Evolutionary conservation across 1,140 invertebrate species (phyloP).

Genomic region (Patella vulgata): DNA sequence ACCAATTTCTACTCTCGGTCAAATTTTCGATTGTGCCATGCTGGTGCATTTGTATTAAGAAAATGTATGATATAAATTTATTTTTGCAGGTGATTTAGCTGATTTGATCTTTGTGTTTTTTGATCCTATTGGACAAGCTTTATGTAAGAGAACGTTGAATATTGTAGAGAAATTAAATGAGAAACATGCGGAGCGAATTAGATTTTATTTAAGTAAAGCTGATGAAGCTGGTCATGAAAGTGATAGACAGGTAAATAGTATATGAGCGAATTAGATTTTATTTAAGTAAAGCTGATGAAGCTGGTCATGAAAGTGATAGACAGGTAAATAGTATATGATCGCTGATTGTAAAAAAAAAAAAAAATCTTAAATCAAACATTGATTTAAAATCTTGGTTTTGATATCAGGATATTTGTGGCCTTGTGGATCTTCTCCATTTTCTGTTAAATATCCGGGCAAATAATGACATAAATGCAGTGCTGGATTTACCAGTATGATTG

Average conservation of each 20-base stretch:
- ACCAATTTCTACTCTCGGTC: too few species aligned
- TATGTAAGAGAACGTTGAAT: conserved; percentile 73
- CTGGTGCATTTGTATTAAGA: too few species aligned
- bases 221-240: conserved; percentile 74
- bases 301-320: conserved; percentile 69
- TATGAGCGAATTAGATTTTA: conserved; percentile 69
- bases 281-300: conserved; percentile 72
- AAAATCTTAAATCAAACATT: too few species aligned
- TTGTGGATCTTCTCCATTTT: too few species aligned
- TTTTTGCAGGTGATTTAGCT: conserved; percentile 69
- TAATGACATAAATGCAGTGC: too few species aligned
- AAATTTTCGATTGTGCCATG: too few species aligned
- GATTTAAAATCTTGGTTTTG: too few species aligned
- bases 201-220: conserved; percentile 73
- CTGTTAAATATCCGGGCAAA: too few species aligned
- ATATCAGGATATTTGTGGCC: too few species aligned
- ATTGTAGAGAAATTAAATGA: conserved; percentile 72
- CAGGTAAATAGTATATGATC: conserved; percentile 40
- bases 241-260: conserved; percentile 67
- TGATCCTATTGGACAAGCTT: conserved; percentile 75
- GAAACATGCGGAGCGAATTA: conserved; percentile 71
- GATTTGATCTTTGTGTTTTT: conserved; percentile 76
- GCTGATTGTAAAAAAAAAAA: too few species aligned
- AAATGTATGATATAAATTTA: too few species aligned
- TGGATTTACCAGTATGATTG: too few species aligned